Conservation (phyloP, 2,888 invertebrate genomes). For the Xylota segnis region DNA sequence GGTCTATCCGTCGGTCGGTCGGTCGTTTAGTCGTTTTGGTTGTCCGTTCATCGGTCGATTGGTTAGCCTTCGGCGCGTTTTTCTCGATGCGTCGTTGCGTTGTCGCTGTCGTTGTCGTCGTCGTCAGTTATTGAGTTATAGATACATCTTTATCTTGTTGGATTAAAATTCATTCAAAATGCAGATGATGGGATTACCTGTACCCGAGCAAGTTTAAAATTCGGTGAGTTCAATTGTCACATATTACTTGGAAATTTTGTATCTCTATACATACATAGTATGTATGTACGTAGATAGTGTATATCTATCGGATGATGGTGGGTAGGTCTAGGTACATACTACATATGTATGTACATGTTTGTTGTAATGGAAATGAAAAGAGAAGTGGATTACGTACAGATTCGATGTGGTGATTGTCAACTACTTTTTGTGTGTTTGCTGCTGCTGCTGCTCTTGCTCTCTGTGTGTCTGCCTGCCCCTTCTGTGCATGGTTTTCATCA, state of each 20-base stretch:
- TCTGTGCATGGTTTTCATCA: slow-evolving; percentile 61
- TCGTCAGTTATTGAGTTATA: slow-evolving; percentile 28
- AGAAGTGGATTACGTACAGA: slow-evolving; percentile 67
- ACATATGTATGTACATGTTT: not conserved
- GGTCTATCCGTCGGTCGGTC: slow-evolving; percentile 34
- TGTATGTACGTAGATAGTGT: not conserved
- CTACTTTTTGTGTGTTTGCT: slow-evolving; percentile 50
- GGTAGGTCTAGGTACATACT: slow-evolving; percentile 4
- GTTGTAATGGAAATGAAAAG: slow-evolving; percentile 37
- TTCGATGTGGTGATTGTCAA: slow-evolving; percentile 69
- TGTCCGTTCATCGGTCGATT: slow-evolving; percentile 42
- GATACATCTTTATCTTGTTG: slow-evolving; percentile 27
- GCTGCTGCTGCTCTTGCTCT: slow-evolving; percentile 22
- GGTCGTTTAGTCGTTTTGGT: slow-evolving; percentile 25
- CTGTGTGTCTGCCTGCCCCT: slow-evolving; percentile 27
- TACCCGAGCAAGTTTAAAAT: slow-evolving; percentile 17
- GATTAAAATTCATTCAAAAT: slow-evolving; percentile 62
- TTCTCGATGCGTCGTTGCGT: slow-evolving; percentile 22
- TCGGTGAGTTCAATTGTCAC: slow-evolving; percentile 55
- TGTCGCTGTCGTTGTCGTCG: too few species aligned
- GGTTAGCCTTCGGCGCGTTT: slow-evolving; percentile 69
- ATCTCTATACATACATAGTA: not conserved
- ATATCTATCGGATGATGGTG: slow-evolving; percentile 23
- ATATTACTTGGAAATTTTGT: slow-evolving; percentile 27
- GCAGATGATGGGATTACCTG: slow-evolving; percentile 72